phyloP scores from a whole-genome alignment of 2,797 vertebrate genomes.

The Enteromius trimaculatus region DNA sequence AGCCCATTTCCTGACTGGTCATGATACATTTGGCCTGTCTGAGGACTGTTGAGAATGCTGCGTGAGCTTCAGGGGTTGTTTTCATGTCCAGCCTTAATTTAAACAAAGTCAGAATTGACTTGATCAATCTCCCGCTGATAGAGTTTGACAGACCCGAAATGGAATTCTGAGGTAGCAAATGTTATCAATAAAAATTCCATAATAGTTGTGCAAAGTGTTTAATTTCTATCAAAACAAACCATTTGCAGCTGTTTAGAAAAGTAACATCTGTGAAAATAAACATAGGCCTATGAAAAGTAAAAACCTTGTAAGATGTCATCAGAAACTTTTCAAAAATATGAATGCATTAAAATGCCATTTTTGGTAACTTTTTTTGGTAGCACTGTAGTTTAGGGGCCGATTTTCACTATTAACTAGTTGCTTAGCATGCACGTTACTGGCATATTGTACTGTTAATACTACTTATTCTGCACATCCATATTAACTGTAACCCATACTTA shows the following conservation, averaged over 20 bases:
- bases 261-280: slow-evolving; percentile 1
- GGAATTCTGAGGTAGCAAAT: slow-evolving; percentile 39
- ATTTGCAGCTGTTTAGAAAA: slow-evolving; percentile 19
- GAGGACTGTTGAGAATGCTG: slow-evolving; percentile 55
- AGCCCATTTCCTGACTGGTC: slow-evolving; percentile 74
- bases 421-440: background rate
- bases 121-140: slow-evolving; percentile 58
- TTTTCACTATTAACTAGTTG: background rate
- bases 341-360: too few relatives aligned
- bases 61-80: slow-evolving; percentile 51
- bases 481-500: background rate
- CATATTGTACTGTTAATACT: background rate
- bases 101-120: slow-evolving; percentile 58
- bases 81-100: slow-evolving; percentile 51
- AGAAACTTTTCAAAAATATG: too few relatives aligned
- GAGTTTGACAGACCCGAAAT: slow-evolving; percentile 52
- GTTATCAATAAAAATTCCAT: slow-evolving; percentile 35
- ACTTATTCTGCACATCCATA: background rate
- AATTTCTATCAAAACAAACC: slow-evolving; percentile 26
- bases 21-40: slow-evolving; percentile 65
- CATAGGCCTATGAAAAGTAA: background rate
- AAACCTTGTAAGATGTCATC: too few relatives aligned
- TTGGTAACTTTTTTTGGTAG: background rate
- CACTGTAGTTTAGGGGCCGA: background rate
- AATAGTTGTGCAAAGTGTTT: slow-evolving; percentile 6